Evolutionary conservation across 2,113 vertebrate genomes (phyloP).

Genomic region (Periophthalmus modestus): DNA sequence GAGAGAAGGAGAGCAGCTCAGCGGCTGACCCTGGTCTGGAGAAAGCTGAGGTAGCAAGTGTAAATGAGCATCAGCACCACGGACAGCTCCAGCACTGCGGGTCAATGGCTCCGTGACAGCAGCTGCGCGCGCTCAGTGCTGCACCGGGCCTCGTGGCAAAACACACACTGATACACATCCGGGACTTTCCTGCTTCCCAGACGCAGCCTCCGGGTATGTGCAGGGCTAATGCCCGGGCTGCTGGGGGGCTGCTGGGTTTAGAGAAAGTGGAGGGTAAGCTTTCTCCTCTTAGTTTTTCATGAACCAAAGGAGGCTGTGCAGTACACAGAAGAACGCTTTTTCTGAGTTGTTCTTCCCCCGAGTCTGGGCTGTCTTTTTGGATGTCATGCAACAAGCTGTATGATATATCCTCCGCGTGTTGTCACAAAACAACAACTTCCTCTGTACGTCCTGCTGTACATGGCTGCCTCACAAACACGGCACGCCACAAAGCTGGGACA

Average conservation of each 20-base stretch:
- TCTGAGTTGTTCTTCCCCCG: neutral
- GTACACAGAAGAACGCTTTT: neutral
- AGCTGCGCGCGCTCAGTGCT: conserved; percentile 25
- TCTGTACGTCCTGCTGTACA: conserved; percentile 17
- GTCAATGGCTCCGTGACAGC: conserved; percentile 41
- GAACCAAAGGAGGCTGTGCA: neutral
- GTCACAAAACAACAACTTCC: conserved; percentile 26
- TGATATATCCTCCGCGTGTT: conserved; percentile 28
- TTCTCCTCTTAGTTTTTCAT: neutral
- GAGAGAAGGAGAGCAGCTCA: conserved; percentile 48
- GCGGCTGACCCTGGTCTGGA: conserved; percentile 47
- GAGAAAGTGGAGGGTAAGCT: neutral
- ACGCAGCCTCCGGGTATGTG: neutral
- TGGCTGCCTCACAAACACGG: conserved; percentile 22
- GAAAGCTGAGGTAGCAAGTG: conserved; percentile 58
- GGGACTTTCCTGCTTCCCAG: neutral
- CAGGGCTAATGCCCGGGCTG: neutral
- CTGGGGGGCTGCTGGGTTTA: neutral
- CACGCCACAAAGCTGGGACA: conserved; percentile 24
- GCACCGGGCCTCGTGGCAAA: conserved; percentile 14
- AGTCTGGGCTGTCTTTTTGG: conserved; percentile 11
- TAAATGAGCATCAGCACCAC: conserved; percentile 60
- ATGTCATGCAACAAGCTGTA: conserved; percentile 35
- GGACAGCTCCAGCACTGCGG: conserved; percentile 45
- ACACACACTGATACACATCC: conserved; percentile 6